phyloP scores from a whole-genome alignment of 2,113 vertebrate genomes.

The Ciconia maguari region DNA sequence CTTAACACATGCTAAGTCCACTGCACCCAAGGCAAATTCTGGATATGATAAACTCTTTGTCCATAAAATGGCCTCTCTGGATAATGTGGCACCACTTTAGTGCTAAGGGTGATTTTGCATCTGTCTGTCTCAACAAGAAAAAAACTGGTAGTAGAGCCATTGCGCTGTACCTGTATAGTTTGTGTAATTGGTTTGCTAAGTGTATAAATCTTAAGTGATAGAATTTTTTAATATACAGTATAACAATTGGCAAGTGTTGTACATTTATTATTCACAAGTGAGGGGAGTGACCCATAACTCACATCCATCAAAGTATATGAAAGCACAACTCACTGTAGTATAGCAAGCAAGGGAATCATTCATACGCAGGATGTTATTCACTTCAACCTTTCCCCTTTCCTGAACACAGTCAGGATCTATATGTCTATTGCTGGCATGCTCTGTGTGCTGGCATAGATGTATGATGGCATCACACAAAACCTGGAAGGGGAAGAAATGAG shows the following conservation, averaged over 20 bases:
- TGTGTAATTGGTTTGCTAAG: conserved; percentile 9
- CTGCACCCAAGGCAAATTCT: conserved; percentile 21
- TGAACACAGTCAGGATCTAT: conserved; percentile 20
- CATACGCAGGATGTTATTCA: conserved; percentile 43
- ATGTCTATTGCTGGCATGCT: conserved; percentile 25
- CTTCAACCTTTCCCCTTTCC: conserved; percentile 55
- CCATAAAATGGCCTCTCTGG: background rate
- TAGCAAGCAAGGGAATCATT: conserved; percentile 43
- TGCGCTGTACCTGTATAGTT: background rate
- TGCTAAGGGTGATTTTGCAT: background rate
- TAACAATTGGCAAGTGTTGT: conserved; percentile 33
- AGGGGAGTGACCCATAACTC: conserved; percentile 62
- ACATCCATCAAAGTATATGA: conserved; percentile 51
- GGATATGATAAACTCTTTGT: background rate
- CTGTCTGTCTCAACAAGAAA: background rate
- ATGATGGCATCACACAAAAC: conserved; percentile 39
- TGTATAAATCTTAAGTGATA: conserved; percentile 28
- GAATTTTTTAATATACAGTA: conserved; percentile 38
- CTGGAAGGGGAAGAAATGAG: conserved; percentile 57
- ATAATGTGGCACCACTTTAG: background rate
- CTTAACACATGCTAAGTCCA: conserved; percentile 36
- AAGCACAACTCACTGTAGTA: conserved; percentile 45
- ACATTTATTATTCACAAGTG: conserved; percentile 61
- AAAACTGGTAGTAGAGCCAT: background rate
- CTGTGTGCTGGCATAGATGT: conserved; percentile 41